Conservation (phyloP, 2,113 vertebrate species). For the Nettapus auritus region DNA sequence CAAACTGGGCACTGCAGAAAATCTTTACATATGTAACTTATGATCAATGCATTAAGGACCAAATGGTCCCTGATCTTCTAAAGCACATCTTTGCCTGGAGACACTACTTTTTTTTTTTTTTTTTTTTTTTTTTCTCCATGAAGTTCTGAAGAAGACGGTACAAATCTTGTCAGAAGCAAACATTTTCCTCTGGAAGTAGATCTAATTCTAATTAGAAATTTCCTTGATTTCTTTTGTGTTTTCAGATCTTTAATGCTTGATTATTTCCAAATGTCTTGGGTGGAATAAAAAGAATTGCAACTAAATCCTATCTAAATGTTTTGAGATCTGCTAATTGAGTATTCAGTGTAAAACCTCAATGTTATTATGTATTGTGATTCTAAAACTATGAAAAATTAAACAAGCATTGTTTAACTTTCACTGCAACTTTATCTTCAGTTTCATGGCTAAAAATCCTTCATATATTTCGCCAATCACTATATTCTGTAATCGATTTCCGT, state of each 20-base stretch:
- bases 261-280: conserved; percentile 25
- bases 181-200: not conserved
- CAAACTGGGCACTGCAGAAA: not conserved
- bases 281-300: conserved; percentile 9
- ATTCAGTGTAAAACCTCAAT: not conserved
- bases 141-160: not conserved
- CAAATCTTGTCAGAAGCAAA: not conserved
- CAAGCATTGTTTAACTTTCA: not conserved
- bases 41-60: not conserved
- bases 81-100: not conserved
- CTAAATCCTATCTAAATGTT: conserved; percentile 2
- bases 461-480: not conserved
- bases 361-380: not conserved
- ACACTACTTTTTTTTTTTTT: not conserved
- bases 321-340: conserved; percentile 14
- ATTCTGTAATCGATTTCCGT: not conserved
- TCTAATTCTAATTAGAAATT: not conserved
- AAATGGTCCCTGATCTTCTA: not conserved
- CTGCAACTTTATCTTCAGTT: not conserved
- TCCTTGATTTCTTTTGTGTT: conserved; percentile 10
- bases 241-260: conserved; percentile 10
- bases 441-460: not conserved
- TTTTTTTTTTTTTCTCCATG: not conserved
- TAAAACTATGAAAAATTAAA: not conserved
- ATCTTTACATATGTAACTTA: not conserved